phyloP scores from a whole-genome alignment of 2,797 vertebrate species.

The Hippopotamyrus pictus region DNA sequence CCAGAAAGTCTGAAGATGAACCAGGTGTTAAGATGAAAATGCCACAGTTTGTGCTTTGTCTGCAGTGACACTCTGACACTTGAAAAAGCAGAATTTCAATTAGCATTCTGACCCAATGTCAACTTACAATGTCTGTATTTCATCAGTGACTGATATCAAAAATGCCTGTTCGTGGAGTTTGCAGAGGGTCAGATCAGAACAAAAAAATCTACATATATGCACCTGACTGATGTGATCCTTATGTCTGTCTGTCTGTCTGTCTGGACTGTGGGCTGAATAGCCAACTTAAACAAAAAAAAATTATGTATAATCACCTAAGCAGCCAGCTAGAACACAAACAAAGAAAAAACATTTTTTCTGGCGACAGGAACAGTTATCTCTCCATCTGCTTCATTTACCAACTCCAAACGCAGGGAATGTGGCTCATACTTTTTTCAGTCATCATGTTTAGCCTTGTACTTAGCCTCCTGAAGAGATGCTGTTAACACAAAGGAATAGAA shows the following conservation, averaged over 20 bases:
- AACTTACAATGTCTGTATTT: background rate
- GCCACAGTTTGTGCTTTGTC: background rate
- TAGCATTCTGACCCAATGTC: background rate
- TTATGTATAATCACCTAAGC: background rate
- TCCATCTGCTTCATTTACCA: background rate
- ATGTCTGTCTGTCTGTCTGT: background rate
- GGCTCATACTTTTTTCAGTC: background rate
- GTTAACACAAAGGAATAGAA: background rate
- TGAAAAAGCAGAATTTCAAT: background rate
- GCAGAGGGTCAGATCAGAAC: background rate
- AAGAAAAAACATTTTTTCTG: background rate
- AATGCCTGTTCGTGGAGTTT: background rate
- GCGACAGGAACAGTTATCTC: background rate
- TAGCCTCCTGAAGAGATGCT: background rate
- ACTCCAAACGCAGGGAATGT: background rate
- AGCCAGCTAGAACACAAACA: background rate
- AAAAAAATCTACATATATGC: background rate
- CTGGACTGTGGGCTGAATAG: background rate
- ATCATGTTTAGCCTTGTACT: background rate
- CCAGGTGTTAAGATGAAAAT: background rate
- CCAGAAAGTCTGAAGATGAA: background rate
- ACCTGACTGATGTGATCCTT: background rate
- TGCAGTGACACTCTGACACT: background rate
- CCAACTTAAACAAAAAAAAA: background rate
- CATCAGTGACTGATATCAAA: background rate